Percentiles rank a stretch among this genome's conserved stretches.
phyloP scores from a whole-genome alignment of 2,113 vertebrate genomes.

The Aspiorhynchus laticeps region DNA sequence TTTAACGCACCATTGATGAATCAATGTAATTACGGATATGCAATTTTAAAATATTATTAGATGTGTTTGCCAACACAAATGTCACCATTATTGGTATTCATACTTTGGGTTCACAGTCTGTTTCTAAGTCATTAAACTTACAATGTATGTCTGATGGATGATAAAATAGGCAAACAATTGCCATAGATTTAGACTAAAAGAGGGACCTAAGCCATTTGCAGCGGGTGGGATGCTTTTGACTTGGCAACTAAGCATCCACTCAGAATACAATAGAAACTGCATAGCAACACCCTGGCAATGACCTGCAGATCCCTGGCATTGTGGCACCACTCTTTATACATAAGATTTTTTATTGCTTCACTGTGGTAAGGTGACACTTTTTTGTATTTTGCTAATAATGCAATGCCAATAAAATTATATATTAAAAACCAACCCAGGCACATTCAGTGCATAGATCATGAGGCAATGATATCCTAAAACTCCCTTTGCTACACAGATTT shows the following conservation, averaged over 20 bases:
- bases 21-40: not conserved
- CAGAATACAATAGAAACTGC: not conserved
- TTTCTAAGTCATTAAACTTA: not conserved
- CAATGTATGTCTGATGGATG: not conserved
- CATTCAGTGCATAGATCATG: too few relatives aligned
- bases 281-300: not conserved
- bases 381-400: not conserved
- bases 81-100: not conserved
- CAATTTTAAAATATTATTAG: not conserved
- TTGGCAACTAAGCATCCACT: not conserved
- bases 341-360: not conserved
- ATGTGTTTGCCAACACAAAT: not conserved
- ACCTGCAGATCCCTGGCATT: not conserved
- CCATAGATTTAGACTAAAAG: not conserved
- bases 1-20: not conserved
- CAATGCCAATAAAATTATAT: not conserved
- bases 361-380: not conserved
- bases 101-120: not conserved
- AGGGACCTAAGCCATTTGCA: not conserved
- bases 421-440: not conserved
- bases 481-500: constrained; percentile 9
- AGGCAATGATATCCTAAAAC: not conserved
- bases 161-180: not conserved
- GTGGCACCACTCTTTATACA: not conserved
- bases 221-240: not conserved